phyloP scores from a whole-genome alignment of 1,140 invertebrate genomes.

The Drosophila eugracilis region DNA sequence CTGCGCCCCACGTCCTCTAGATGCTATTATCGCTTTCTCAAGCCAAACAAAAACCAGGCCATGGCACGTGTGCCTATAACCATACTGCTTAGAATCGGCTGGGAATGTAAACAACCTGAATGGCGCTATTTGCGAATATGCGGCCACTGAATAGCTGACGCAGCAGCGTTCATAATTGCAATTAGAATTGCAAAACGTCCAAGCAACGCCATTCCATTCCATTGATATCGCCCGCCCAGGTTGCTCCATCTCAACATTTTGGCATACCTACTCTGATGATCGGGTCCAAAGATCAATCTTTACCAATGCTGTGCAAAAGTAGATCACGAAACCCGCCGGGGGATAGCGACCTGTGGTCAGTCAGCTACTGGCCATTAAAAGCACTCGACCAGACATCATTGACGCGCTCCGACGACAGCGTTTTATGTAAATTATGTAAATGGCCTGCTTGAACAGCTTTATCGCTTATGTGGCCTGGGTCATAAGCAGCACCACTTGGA shows the following conservation, averaged over 20 bases:
- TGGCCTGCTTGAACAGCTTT: constrained; percentile 11
- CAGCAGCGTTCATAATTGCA: constrained; percentile 18
- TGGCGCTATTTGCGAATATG: constrained; percentile 4
- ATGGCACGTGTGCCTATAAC: constrained; percentile 36
- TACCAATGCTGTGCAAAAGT: constrained; percentile 54
- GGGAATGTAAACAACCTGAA: constrained; percentile 1
- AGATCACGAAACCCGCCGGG: constrained; percentile 30
- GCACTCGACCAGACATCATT: constrained; percentile 8
- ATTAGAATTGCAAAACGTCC: constrained; percentile 36
- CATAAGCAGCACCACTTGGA: neutral
- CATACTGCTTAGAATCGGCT: constrained; percentile 15
- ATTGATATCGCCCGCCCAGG: constrained; percentile 7
- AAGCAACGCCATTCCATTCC: neutral
- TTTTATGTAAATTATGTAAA: constrained; percentile 38
- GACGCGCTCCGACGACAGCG: constrained; percentile 13
- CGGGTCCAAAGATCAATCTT: constrained; percentile 67
- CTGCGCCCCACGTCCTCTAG: constrained; percentile 40
- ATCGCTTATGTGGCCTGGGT: constrained; percentile 3
- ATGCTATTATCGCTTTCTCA: constrained; percentile 26
- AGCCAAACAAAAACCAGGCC: constrained; percentile 29
- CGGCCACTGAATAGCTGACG: neutral
- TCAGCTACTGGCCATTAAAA: constrained; percentile 21
- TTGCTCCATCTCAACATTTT: constrained; percentile 18
- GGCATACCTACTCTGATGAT: constrained; percentile 60
- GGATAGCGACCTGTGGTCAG: constrained; percentile 2